Base-by-base conservation (phyloP, 2,888 invertebrate genomes). In the Drosophila cracens region DNA sequence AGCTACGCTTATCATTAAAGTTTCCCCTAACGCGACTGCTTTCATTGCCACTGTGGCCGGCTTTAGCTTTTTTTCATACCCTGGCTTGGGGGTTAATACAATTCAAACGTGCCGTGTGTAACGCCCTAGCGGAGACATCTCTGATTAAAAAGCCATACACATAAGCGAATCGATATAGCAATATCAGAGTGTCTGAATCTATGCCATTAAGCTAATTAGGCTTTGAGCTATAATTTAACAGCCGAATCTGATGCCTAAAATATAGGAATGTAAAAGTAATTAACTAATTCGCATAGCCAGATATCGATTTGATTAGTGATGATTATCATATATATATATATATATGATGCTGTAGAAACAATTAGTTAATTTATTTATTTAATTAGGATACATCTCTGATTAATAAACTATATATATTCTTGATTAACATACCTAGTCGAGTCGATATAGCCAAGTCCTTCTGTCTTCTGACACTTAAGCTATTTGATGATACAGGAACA, bases 1-100 rank as follows among this genome's bases (percentile, higher is more conserved):
- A 38, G 52, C 70, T 46, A 54, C 52, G 73, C 76, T 88, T 88
- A 85, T 88, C 86, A 78, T 84, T 88, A 82, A 84, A 85, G 78
- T 88, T 85, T 78, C 25, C 56, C 67, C 21, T 52, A 66, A 65
- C 62, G 64, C 64, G 54, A n/a, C 65, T 27, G 48, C 52, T 16
- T 58, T 52, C 10, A 40, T 40, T 57, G 27, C 56, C 1, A 8
- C 38, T 27, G 21, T 21, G 31, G 16, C 31, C 21, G 13, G 29
- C 6, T n/a, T 11, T 46, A 46, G 46, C 46, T 29, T 5, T 6
- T 0, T 18, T 29, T 51, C 11, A 51, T 51, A 29, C 51, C 29
- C 51, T 51, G 46, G 21, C 11, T 46, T 46, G 16, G 2, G 7
- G 16, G 25, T 2, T 16, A 25, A 0, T 25, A 16, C 10, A 25